Evolutionary conservation across 2,888 invertebrate species (phyloP), one percentile per base, ranked within the genome.

Genomic region (Rhagonycha fulva): DNA sequence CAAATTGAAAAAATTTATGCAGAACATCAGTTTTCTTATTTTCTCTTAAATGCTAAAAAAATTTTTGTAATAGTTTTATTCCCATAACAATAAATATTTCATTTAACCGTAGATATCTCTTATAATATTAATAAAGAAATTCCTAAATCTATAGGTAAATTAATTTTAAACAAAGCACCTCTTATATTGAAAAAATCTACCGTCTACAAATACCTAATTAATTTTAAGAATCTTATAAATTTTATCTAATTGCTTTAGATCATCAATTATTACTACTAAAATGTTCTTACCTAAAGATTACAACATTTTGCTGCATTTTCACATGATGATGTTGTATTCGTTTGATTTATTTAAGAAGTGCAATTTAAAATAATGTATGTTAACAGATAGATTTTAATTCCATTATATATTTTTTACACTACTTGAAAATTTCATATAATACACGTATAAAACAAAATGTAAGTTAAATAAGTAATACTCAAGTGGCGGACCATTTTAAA

Each of bases 401-500:
- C 47, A 47, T 47, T 47, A 47, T 47, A n/a, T 47, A 47, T 2
- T n/a, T n/a, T 47, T 47, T 47, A 47, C 47, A 47, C 47, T 7
- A 47, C 47, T 7, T 0, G n/a, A 47, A 47, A 7, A n/a, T 47
- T 47, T 5, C 7, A 47, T 47, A 9, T 47, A 47, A 9, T 47
- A 47, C 47, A n/a, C 47, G 47, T 47, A 47, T 47, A 47, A n/a
- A n/a, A 47, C 47, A 47, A 24, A 71, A 60, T 14, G 28, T 9
- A 24, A 14, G 12, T 30, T 68, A 28, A 63, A 73, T 69, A 67
- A 69, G 66, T 70, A 67, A 78, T 70, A 72, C 68, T 70, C 69
- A 74, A 78, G 75, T 67, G 73, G 75, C 77, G 73, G 75, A 74
- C 77, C 62, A 69, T 75, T 75, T 75, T 67, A 72, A 68, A 75